Conservation (phyloP, 2,888 invertebrate species). For the Steinernema hermaphroditum region DNA sequence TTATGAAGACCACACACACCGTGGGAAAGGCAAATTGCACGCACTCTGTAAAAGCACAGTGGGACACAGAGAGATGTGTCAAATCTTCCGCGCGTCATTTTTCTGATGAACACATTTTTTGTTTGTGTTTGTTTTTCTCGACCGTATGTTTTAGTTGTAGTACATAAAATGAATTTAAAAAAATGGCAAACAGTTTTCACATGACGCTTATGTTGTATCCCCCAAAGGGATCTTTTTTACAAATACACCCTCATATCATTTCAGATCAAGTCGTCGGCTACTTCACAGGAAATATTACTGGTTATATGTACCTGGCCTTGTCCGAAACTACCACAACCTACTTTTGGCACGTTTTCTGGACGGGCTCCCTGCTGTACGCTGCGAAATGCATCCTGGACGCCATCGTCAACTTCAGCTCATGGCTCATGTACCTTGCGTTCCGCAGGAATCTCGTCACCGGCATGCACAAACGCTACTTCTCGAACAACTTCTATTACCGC, state of each 20-base stretch:
- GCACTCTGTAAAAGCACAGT: no score
- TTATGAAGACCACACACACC: not conserved
- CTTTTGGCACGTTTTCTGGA: constrained; percentile 67
- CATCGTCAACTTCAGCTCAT: constrained; percentile 68
- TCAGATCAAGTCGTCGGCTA: constrained; percentile 71
- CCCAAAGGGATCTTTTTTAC: no score
- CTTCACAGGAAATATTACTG: constrained; percentile 71
- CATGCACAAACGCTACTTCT: constrained; percentile 70
- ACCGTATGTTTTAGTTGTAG: no score
- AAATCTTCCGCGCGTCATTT: no score
- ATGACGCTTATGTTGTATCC: no score
- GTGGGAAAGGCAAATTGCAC: not conserved
- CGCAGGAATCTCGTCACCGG: constrained; percentile 68
- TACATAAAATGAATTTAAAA: no score
- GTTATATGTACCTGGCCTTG: constrained; percentile 70
- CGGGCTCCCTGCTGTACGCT: constrained; percentile 65
- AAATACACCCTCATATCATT: constrained; percentile 40
- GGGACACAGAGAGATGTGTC: no score
- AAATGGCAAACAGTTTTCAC: no score
- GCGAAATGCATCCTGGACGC: constrained; percentile 63
- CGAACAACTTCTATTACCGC: constrained; percentile 69
- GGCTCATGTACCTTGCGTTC: constrained; percentile 70
- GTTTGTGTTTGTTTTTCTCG: no score
- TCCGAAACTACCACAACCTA: constrained; percentile 67
- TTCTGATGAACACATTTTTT: no score